phyloP scores from a whole-genome alignment of 2,113 vertebrate genomes.

The Isurus oxyrinchus region DNA sequence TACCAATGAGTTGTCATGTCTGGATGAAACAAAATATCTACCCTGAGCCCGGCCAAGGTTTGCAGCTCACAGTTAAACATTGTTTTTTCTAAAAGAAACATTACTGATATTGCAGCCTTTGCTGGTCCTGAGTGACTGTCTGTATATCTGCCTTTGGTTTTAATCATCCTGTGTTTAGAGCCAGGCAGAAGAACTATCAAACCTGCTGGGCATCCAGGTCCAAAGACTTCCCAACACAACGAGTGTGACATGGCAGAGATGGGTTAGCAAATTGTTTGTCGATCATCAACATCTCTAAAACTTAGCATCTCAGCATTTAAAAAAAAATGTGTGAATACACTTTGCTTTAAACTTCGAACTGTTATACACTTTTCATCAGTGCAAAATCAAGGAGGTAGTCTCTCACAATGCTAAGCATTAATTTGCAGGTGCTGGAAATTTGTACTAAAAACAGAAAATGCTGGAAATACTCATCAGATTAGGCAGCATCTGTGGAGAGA shows the following conservation, averaged over 20 bases:
- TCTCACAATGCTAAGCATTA: too few species aligned
- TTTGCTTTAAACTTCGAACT: too few species aligned
- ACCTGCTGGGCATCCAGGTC: not conserved
- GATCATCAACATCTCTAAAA: not conserved
- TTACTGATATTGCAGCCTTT: not conserved
- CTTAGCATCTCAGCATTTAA: not conserved
- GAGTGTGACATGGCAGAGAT: not conserved
- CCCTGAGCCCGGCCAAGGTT: not conserved
- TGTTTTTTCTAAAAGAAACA: not conserved
- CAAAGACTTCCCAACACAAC: not conserved
- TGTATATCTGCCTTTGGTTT: not conserved
- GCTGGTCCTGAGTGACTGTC: not conserved
- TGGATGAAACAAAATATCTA: not conserved
- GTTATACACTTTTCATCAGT: not conserved
- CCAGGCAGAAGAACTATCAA: too few species aligned
- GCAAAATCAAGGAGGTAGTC: not conserved
- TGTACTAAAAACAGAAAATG: not conserved
- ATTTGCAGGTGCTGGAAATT: too few species aligned
- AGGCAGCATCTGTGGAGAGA: not conserved
- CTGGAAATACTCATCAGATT: not conserved
- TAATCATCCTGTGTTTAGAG: not conserved
- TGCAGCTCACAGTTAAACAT: not conserved
- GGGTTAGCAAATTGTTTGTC: not conserved
- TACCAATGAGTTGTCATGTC: not conserved
- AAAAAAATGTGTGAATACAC: too few species aligned